Evolutionary conservation across 2,113 vertebrate species (phyloP).

Genomic region (Heloderma charlesbogerti): DNA sequence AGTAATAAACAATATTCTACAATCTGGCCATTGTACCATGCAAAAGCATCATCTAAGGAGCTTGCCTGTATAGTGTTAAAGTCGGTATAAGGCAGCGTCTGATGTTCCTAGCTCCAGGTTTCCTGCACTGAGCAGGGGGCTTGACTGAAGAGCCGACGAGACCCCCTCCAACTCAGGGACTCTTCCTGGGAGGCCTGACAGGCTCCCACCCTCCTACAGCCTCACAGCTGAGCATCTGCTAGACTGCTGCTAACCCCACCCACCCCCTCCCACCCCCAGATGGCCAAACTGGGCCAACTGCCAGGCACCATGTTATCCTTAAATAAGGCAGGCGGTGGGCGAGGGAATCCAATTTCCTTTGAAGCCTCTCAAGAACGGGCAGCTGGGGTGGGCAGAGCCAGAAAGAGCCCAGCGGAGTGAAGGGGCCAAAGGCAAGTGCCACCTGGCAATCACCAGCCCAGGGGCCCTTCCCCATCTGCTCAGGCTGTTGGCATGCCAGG

Average conservation of each 20-base stretch:
- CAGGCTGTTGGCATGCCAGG: no score
- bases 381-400: no score
- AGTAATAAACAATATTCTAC: no score
- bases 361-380: no score
- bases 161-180: not conserved
- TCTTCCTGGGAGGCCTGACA: not conserved
- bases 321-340: not conserved
- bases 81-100: no score
- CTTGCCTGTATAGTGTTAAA: no score
- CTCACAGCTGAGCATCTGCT: not conserved
- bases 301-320: not conserved
- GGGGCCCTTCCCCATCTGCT: no score
- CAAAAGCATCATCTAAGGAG: no score
- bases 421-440: no score
- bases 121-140: not conserved
- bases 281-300: not conserved
- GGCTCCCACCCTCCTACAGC: not conserved
- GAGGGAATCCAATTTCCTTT: not conserved
- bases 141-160: not conserved
- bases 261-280: not conserved
- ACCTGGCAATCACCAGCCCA: no score
- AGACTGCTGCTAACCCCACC: not conserved
- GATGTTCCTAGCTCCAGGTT: not conserved
- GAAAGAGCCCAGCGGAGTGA: no score
- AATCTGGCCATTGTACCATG: no score